Evolutionary conservation across 2,888 invertebrate genomes (phyloP).

Genomic region (Fragum fragum): DNA sequence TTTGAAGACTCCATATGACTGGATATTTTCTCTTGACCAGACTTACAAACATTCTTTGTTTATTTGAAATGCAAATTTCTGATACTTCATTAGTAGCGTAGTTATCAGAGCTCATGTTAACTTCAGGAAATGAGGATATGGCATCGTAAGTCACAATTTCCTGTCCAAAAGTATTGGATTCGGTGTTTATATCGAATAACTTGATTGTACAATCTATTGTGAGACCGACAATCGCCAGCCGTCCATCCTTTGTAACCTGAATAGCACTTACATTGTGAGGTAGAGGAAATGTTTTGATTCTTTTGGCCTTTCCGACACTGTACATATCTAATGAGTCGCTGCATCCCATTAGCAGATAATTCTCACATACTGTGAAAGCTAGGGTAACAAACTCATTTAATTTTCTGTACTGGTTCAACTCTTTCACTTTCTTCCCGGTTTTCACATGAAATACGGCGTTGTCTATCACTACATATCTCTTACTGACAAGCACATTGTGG

Average conservation of each 20-base stretch:
- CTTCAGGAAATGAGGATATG: conserved; percentile 47
- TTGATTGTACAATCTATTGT: conserved; percentile 73
- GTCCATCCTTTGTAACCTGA: conserved; percentile 69
- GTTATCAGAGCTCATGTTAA: conserved; percentile 41
- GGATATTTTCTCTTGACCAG: conserved; percentile 65
- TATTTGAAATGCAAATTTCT: conserved; percentile 54
- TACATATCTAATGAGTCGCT: conserved; percentile 53
- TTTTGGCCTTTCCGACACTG: conserved; percentile 47
- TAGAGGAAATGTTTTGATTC: conserved; percentile 50
- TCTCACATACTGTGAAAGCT: conserved; percentile 58
- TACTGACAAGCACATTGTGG: conserved; percentile 53
- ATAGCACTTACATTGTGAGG: conserved; percentile 68
- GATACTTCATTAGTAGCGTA: conserved; percentile 67
- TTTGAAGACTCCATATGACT: conserved; percentile 64
- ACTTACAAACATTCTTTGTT: conserved; percentile 59
- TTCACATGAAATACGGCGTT: conserved; percentile 61
- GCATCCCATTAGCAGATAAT: conserved; percentile 59
- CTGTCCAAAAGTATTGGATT: conserved; percentile 61
- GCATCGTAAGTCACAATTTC: conserved; percentile 59
- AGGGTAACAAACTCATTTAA: conserved; percentile 50
- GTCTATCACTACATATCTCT: conserved; percentile 62
- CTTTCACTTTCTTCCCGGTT: conserved; percentile 59
- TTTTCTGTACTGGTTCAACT: conserved; percentile 61
- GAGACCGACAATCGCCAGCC: conserved; percentile 71
- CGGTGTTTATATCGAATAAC: conserved; percentile 53